These are phyloP conservation scores for Chunga burmeisteri DNA, from an alignment of 2,113 vertebrate species.

Conservation along the genomic window DNA sequence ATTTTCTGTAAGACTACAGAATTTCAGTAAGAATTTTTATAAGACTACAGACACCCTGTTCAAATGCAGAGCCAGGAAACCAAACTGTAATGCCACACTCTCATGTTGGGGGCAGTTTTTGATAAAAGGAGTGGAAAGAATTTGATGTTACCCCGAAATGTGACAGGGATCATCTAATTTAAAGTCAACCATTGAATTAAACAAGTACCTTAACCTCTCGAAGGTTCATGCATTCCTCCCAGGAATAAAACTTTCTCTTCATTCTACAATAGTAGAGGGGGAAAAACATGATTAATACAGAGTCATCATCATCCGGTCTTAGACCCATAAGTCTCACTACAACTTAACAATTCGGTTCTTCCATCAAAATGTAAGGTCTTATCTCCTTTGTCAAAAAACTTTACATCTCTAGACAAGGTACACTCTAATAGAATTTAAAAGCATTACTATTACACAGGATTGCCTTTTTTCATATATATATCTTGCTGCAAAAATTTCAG, in stretches of 20 bases:
- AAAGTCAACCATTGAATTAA: neutral
- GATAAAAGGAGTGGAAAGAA: neutral
- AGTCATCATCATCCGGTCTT: neutral
- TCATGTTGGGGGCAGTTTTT: neutral
- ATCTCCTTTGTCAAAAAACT: neutral
- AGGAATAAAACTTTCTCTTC: conserved; percentile 98
- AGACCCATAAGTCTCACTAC: neutral
- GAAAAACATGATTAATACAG: neutral
- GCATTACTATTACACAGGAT: neutral
- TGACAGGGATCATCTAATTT: neutral
- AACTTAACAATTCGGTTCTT: neutral
- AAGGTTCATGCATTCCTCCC: conserved; percentile 98
- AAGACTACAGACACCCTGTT: neutral
- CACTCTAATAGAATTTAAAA: neutral
- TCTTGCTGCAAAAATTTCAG: neutral
- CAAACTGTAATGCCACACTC: neutral
- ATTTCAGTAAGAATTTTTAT: neutral
- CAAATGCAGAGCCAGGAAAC: neutral
- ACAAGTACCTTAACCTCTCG: conserved; percentile 91
- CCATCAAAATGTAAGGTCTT: neutral
- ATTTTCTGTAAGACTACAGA: neutral
- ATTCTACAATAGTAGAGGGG: conserved; percentile 77
- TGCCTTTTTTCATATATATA: neutral
- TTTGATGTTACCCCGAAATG: neutral
- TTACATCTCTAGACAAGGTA: neutral